Conservation (phyloP, 2,888 invertebrate genomes). For the Laothoe populi region DNA sequence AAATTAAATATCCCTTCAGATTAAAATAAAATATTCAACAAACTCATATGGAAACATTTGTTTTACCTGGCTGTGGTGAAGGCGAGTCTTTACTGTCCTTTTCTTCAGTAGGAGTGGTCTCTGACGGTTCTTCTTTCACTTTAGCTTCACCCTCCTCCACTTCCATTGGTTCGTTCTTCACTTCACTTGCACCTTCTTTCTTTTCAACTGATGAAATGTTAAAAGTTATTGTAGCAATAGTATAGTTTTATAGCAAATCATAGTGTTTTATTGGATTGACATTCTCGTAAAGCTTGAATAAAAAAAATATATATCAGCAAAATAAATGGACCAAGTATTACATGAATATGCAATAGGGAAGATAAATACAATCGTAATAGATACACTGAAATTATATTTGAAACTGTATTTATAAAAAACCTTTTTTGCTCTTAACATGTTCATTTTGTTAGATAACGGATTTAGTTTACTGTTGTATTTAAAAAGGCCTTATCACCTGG, state of each 20-base stretch:
- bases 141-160: slow-evolving; percentile 77
- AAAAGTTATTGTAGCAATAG: not conserved
- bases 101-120: slow-evolving; percentile 64
- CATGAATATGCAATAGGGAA: too few species aligned
- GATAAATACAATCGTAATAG: too few species aligned
- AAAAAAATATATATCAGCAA: too few species aligned
- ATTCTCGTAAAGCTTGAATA: too few species aligned
- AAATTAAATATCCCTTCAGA: not conserved
- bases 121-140: slow-evolving; percentile 81
- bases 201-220: slow-evolving; percentile 54
- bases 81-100: slow-evolving; percentile 68
- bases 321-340: too few species aligned
- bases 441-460: too few species aligned
- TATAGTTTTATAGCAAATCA: not conserved
- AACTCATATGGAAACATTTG: not conserved
- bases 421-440: too few species aligned
- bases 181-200: slow-evolving; percentile 67
- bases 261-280: too few species aligned
- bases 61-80: slow-evolving; percentile 51
- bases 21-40: not conserved
- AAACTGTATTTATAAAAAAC: too few species aligned
- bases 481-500: too few species aligned
- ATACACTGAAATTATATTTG: too few species aligned
- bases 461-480: too few species aligned
- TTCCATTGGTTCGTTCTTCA: slow-evolving; percentile 75